Conservation (phyloP, 2,113 vertebrate species). For the Thoracochromis brauschi region DNA sequence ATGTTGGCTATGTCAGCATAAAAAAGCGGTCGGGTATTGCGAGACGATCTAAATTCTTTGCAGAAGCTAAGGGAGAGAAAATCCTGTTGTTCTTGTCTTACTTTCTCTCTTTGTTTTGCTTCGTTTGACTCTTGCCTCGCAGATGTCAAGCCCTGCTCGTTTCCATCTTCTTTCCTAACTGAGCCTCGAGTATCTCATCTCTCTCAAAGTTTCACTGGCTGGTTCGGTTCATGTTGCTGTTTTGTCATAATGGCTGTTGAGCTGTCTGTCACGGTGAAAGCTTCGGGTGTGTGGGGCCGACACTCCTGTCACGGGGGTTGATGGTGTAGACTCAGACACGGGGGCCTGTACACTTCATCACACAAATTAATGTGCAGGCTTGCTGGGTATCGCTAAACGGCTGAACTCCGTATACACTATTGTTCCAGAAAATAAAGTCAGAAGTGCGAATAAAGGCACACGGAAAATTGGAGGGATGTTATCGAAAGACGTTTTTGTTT, state of each 20-base stretch:
- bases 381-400: not conserved
- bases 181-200: not conserved
- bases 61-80: not conserved
- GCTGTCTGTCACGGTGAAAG: slow-evolving; percentile 23
- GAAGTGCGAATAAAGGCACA: not conserved
- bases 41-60: not conserved
- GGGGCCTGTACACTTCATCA: slow-evolving; percentile 14
- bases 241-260: slow-evolving; percentile 12
- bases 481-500: not conserved
- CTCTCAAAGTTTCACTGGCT: not conserved
- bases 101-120: not conserved
- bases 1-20: not conserved
- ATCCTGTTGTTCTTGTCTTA: not conserved
- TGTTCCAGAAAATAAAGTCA: not conserved
- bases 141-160: not conserved
- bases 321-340: slow-evolving; percentile 9
- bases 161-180: not conserved
- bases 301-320: slow-evolving; percentile 5
- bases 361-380: slow-evolving; percentile 16
- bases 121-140: not conserved
- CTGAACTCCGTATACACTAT: not conserved
- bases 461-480: not conserved
- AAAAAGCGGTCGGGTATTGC: not conserved
- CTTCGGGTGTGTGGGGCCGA: not conserved
- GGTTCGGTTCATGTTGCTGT: not conserved